These are phyloP conservation scores for Torymus aiolomorphi DNA, from an alignment of 2,888 invertebrate genomes.

Conservation along the genomic window DNA sequence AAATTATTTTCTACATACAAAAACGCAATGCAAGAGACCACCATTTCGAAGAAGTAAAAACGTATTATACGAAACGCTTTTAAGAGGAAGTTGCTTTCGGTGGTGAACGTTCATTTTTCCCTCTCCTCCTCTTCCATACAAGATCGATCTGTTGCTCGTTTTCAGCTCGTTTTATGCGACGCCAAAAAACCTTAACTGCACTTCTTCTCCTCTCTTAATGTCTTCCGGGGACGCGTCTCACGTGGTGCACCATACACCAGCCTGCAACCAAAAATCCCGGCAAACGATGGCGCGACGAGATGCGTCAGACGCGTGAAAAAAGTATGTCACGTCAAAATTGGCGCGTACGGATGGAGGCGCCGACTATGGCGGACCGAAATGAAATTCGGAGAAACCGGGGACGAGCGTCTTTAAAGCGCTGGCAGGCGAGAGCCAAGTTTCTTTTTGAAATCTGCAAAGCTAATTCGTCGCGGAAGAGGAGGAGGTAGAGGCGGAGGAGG, in stretches of 20 bases:
- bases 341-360: neutral
- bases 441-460: constrained; percentile 40
- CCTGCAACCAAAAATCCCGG: constrained; percentile 22
- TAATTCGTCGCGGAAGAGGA: constrained; percentile 31
- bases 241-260: neutral
- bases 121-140: constrained; percentile 18
- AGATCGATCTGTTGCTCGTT: constrained; percentile 41
- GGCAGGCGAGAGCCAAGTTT: neutral
- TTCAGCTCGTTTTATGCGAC: neutral
- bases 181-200: neutral
- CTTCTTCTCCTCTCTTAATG: neutral
- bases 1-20: too few relatives aligned
- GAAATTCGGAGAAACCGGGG: constrained; percentile 46
- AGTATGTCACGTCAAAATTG: constrained; percentile 51
- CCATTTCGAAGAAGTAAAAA: too few relatives aligned
- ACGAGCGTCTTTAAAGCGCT: neutral
- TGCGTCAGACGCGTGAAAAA: constrained; percentile 44
- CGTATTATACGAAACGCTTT: too few relatives aligned
- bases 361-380: constrained; percentile 23
- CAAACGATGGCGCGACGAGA: constrained; percentile 23
- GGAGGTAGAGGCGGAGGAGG: constrained; percentile 14
- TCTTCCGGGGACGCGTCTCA: constrained; percentile 7
- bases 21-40: too few relatives aligned
- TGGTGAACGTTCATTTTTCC: neutral
- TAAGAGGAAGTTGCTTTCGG: neutral